Base-by-base conservation (phyloP, 2,797 vertebrate species). In the Mormyrops boulengeri region DNA sequence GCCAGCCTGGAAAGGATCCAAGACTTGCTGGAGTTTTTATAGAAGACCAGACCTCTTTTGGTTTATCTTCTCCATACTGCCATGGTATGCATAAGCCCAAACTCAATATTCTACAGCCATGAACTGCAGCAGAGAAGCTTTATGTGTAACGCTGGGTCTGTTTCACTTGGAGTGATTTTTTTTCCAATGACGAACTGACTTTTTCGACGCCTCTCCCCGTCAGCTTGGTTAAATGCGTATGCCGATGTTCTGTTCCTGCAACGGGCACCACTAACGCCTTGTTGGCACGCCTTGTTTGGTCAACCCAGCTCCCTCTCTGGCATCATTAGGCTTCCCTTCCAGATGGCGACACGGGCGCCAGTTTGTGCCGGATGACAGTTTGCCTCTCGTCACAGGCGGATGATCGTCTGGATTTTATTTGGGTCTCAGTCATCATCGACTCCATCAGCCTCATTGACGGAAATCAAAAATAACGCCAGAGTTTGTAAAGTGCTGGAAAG, bases 201-300 rank as follows among this genome's bases (percentile, higher is more conserved):
- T 84, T 84, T 84, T 84, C 0, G 1, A 12, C 14, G 41, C 19
- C 38, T 84, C n/a, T 49, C 44, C 17, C 17, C 17, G 0, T 44
- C 38, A 47, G 7, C 80, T 84, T 14, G 41, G 38, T n/a, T 49
- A 8, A 12, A 9, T 73, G 12, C 0, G 30, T 5, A 14, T 17
- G 66, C 30, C 12, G 6, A 47, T 49, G 38, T 44, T 22, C 17
- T 2, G 4, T 84, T 84, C 19, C 38, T 47, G 30, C 80, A 7
- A 44, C 9, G 41, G 90, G 89, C 91, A 91, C 92, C 93, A 93
- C 91, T 26, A 85, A 85, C 7, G 50, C 26, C 26, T 87, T 26
- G 9, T 14, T 87, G 85, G 50, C 34, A 55, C 9, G 19, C 34
- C 30, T 90, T 57, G 41, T 88, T 82, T 80, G 86, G 87, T 7